Conservation (phyloP, 35 echinoderm and acorn worm species). For the Chiridota heheva region DNA sequence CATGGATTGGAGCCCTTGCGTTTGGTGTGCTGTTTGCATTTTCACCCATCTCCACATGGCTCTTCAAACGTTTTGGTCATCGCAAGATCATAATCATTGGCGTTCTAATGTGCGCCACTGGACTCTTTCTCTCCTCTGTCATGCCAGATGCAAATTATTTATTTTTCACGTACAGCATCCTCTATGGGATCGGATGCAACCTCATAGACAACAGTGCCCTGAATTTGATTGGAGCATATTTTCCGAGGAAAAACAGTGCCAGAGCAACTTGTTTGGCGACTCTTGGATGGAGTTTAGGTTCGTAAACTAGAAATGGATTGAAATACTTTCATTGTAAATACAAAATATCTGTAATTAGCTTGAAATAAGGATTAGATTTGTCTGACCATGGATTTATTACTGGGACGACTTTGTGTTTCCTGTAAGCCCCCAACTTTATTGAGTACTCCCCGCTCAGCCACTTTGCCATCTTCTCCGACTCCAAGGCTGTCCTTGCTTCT, state of each 20-base stretch:
- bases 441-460: too few relatives aligned
- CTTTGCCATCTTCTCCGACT: too few relatives aligned
- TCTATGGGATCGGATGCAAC: slow-evolving; percentile 26
- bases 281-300: slow-evolving; percentile 37
- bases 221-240: slow-evolving; percentile 10
- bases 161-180: slow-evolving; percentile 20
- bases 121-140: slow-evolving; percentile 9
- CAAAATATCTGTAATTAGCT: too few relatives aligned
- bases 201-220: slow-evolving; percentile 23
- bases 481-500: too few relatives aligned
- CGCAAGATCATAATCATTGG: neutral
- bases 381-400: too few relatives aligned
- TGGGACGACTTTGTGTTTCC: too few relatives aligned
- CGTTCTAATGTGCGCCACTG: neutral
- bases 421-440: too few relatives aligned
- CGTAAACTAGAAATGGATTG: too few relatives aligned
- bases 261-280: slow-evolving; percentile 36
- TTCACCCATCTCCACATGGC: slow-evolving; percentile 22
- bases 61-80: slow-evolving; percentile 33
- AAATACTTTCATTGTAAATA: neutral
- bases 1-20: slow-evolving; percentile 28
- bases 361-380: too few relatives aligned
- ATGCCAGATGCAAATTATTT: neutral
- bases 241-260: slow-evolving; percentile 33
- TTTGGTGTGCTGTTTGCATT: slow-evolving; percentile 18